These are phyloP conservation scores for Mesocricetus auratus DNA, from an alignment of 2,113 vertebrate genomes.

Conservation along the genomic window DNA sequence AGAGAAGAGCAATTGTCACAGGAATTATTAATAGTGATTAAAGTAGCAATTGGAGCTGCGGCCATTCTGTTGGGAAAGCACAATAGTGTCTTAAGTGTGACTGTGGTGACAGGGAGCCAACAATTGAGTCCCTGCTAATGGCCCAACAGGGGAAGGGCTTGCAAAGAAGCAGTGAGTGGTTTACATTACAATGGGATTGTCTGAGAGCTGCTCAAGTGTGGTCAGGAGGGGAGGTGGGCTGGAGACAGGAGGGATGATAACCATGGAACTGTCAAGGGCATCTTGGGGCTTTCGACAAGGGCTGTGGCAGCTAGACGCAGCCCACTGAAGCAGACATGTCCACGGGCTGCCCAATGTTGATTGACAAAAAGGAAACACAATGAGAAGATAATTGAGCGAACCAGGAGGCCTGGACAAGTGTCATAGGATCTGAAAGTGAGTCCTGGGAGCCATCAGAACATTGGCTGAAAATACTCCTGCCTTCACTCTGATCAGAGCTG, in stretches of 20 bases:
- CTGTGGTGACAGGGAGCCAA: constrained; percentile 64
- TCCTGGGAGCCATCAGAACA: constrained; percentile 27
- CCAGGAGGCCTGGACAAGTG: constrained; percentile 35
- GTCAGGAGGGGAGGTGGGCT: constrained; percentile 72
- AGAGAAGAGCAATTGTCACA: constrained; percentile 34
- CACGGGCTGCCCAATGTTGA: neutral
- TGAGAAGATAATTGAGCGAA: constrained; percentile 57
- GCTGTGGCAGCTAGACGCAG: constrained; percentile 22
- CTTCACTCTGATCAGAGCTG: constrained; percentile 46
- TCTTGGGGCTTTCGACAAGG: constrained; percentile 69
- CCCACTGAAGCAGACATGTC: constrained; percentile 42
- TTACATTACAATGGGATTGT: constrained; percentile 82
- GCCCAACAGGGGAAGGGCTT: constrained; percentile 64
- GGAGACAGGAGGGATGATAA: constrained; percentile 70
- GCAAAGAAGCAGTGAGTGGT: constrained; percentile 76
- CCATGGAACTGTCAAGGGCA: constrained; percentile 79
- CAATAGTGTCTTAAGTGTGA: constrained; percentile 74
- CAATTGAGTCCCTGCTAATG: constrained; percentile 77
- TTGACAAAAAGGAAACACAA: constrained; percentile 55
- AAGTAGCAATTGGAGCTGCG: constrained; percentile 64
- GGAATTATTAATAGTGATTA: constrained; percentile 80
- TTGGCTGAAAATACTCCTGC: constrained; percentile 35
- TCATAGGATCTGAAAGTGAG: constrained; percentile 41
- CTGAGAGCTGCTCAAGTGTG: constrained; percentile 74
- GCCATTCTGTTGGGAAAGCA: constrained; percentile 66